phyloP scores from a whole-genome alignment of 2,888 invertebrate genomes.

The Andrena marginata region DNA sequence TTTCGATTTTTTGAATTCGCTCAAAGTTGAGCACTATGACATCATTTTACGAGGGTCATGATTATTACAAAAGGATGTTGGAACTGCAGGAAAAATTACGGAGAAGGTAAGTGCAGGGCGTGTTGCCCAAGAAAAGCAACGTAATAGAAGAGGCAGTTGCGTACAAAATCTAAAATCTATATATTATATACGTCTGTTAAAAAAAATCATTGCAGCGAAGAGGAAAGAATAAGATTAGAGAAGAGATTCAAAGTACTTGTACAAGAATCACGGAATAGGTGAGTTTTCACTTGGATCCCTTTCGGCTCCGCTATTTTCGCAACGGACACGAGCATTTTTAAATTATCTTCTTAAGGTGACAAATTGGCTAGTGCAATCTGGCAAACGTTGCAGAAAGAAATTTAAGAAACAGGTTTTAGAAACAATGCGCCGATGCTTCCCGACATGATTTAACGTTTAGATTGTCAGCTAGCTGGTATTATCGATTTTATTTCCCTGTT shows the following conservation, averaged over 20 bases:
- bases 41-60: slow-evolving; percentile 72
- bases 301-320: neutral
- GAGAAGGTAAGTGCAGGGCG: slow-evolving; percentile 74
- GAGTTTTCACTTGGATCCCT: slow-evolving; percentile 13
- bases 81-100: slow-evolving; percentile 81
- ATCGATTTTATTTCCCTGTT: slow-evolving; percentile 24
- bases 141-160: neutral
- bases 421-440: neutral
- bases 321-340: neutral
- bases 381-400: neutral
- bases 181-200: neutral
- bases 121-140: neutral
- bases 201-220: slow-evolving; percentile 75
- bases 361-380: neutral
- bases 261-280: slow-evolving; percentile 81
- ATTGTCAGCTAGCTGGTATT: neutral
- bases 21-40: slow-evolving; percentile 67
- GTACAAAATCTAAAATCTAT: neutral
- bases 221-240: slow-evolving; percentile 81
- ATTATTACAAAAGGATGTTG: slow-evolving; percentile 81
- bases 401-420: neutral
- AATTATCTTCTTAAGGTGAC: neutral
- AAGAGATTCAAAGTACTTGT: slow-evolving; percentile 79
- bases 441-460: neutral
- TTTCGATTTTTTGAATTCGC: slow-evolving; percentile 29